Base-by-base conservation (phyloP, 2,113 vertebrate genomes). In the Penelope pileata region DNA sequence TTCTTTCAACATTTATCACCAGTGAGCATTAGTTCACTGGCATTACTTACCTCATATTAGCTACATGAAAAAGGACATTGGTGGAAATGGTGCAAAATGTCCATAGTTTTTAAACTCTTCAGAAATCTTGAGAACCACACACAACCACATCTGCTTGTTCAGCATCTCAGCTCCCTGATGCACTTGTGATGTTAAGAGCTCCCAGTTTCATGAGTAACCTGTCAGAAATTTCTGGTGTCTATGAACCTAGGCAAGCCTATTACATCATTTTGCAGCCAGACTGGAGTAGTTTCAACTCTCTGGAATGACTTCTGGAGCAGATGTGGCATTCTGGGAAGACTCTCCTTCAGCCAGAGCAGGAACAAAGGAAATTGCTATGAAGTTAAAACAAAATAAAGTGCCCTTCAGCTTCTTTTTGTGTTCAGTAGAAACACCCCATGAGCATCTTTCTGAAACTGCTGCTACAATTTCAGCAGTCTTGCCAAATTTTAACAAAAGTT, bases 31-130 rank as follows among this genome's bases (percentile, higher is more conserved):
- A 36, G 12, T 8, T 8, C 42, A 22, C 26, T 50, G 27, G n/a
- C n/a, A n/a, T n/a, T 0, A 0, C 16, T 45, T 18, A 7, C 30
- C 22, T 64, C 0, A 0, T 42, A 5, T 24, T 30, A 2, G 0
- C 36, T 70, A 17, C 4, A 3, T 40, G 58, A 56, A 85, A 60
- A 0, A 8, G 38, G 67, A 5, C 3, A 10, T 14, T 38, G 23
- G 23, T 38, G 34, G 16, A 38, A 36, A 60, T 36, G 16, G n/a
- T 36, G 22, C 5, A 56, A 60, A 42, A 64, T 2, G 1, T 51
- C 38, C 26, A 11, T 26, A 1, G 2, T 10, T 26, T 51, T 36
- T 51, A 76, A 77, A n/a, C 7, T 43, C 17, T 22, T 4, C 4
- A 60, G 30, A 69, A 76, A 75, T 78, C 29, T 36, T 36, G 4